These are phyloP conservation scores for Lithosia quadra DNA, from an alignment of 2,888 invertebrate species.

Conservation along the genomic window DNA sequence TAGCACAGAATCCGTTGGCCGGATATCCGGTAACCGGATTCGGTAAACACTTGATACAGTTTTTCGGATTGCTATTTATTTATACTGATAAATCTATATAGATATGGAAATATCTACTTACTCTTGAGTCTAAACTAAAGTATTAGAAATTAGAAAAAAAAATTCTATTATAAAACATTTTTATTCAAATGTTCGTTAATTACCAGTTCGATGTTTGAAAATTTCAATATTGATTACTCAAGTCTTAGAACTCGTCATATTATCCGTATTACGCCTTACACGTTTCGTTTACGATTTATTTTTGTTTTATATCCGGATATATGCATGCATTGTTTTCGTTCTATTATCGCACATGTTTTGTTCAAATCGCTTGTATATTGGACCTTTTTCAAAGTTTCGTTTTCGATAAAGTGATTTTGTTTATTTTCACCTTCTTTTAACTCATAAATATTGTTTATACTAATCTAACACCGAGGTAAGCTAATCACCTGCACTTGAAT, in stretches of 20 bases:
- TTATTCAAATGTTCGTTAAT: neutral
- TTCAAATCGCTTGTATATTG: conserved; percentile 75
- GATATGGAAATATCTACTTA: too few relatives aligned
- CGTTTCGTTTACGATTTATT: conserved; percentile 10
- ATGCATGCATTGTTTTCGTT: conserved; percentile 59
- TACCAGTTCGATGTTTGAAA: neutral
- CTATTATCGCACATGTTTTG: conserved; percentile 60
- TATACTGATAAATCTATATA: too few relatives aligned
- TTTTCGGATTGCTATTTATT: too few relatives aligned
- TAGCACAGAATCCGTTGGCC: neutral
- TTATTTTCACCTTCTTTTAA: conserved; percentile 39
- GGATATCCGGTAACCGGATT: neutral
- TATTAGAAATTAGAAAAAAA: too few relatives aligned
- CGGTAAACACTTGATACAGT: neutral
- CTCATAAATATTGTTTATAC: conserved; percentile 44
- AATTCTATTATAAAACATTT: neutral
- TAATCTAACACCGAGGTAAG: conserved; percentile 58
- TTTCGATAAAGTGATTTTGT: conserved; percentile 26
- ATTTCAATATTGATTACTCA: neutral
- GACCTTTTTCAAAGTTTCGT: conserved; percentile 66
- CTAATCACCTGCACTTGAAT: conserved; percentile 25
- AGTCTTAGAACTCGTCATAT: conserved; percentile 13
- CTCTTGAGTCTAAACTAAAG: too few relatives aligned
- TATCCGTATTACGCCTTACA: neutral
- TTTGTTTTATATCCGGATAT: conserved; percentile 35